Conservation (phyloP, 2,797 vertebrate genomes). For the Karalla daura region DNA sequence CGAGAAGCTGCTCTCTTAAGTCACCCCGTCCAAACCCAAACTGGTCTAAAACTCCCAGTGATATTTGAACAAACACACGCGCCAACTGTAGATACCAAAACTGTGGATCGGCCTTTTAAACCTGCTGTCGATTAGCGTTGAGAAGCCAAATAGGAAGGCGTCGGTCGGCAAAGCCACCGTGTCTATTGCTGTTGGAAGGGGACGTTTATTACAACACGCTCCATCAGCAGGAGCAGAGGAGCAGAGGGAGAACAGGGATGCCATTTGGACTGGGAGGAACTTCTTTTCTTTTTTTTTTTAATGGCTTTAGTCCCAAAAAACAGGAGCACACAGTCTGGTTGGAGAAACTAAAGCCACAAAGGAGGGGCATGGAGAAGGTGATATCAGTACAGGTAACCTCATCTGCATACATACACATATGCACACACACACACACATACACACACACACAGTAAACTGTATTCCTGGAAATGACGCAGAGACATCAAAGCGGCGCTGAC, state of each 20-base stretch:
- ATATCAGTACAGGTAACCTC: slow-evolving; percentile 3
- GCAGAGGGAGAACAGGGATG: neutral
- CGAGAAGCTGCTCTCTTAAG: neutral
- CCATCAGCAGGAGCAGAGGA: neutral
- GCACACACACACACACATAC: no score
- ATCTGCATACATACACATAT: slow-evolving; percentile 9
- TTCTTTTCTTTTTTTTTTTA: no score
- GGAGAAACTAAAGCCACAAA: neutral
- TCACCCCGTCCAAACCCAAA: neutral
- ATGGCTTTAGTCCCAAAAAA: neutral
- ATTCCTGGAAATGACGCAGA: slow-evolving; percentile 19
- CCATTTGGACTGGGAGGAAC: neutral
- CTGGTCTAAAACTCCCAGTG: neutral
- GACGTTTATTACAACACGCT: slow-evolving; percentile 28
- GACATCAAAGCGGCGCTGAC: slow-evolving; percentile 56
- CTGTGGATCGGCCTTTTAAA: neutral
- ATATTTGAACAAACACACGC: neutral
- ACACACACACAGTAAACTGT: neutral
- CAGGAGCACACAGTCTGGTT: neutral
- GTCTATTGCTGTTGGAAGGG: neutral
- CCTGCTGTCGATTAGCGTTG: neutral
- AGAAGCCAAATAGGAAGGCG: neutral
- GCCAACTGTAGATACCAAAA: neutral
- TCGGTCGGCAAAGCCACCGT: neutral
- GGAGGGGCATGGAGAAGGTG: neutral